These are phyloP conservation scores for Phocoena sinus DNA, from an alignment of 2,113 vertebrate genomes.

Conservation along the genomic window DNA sequence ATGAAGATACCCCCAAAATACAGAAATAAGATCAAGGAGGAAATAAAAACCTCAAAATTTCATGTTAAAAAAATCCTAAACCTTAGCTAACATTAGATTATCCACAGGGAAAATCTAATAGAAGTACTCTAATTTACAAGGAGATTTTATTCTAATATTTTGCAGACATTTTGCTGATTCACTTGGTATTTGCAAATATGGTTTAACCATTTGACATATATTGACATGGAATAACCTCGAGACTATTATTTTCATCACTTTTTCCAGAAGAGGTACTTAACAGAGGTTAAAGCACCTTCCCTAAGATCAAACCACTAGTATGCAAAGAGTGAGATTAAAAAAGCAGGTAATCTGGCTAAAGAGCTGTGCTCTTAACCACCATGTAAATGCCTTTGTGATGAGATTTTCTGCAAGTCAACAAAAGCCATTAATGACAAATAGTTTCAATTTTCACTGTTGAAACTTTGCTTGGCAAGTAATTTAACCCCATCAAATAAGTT, in stretches of 20 bases:
- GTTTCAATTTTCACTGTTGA: background rate
- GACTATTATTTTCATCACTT: background rate
- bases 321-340: background rate
- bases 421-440: background rate
- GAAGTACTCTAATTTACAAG: background rate
- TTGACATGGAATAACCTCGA: background rate
- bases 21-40: background rate
- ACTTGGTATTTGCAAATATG: background rate
- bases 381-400: background rate
- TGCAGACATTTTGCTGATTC: background rate
- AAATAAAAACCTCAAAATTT: background rate
- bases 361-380: background rate
- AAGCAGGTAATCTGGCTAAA: background rate
- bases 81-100: background rate
- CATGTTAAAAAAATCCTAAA: constrained; percentile 7
- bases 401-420: background rate
- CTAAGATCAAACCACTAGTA: background rate
- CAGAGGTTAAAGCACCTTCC: background rate
- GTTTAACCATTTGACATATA: background rate
- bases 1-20: background rate
- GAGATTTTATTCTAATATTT: background rate
- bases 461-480: background rate
- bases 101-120: background rate
- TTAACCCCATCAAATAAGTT: background rate
- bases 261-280: background rate